A percentile compares a stretch with the other conserved stretches of the same genome.
Conservation (phyloP, 2,113 vertebrate genomes). For the Oophaga pumilio region DNA sequence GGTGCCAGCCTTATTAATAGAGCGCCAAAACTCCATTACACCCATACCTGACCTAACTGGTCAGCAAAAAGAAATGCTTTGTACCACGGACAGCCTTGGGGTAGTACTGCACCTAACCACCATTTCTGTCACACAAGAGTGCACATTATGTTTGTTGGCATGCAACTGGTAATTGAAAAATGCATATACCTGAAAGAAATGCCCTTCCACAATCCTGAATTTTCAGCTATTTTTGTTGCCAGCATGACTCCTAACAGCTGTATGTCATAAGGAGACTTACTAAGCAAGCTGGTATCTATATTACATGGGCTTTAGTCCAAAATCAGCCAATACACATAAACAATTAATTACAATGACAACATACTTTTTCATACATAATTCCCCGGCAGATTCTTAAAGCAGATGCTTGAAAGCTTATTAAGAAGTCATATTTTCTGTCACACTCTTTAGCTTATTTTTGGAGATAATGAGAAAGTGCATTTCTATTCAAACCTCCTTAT, state of each 20-base stretch:
- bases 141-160: neutral
- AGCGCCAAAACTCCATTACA: neutral
- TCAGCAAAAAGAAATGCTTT: neutral
- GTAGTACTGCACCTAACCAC: neutral
- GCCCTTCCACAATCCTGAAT: neutral
- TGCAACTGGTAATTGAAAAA: neutral
- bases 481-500: constrained; percentile 22
- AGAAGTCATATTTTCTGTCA: constrained; percentile 40
- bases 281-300: constrained; percentile 46
- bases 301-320: constrained; percentile 40
- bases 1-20: neutral
- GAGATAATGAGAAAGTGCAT: constrained; percentile 29
- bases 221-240: constrained; percentile 1
- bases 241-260: constrained; percentile 41
- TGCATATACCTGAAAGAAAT: neutral
- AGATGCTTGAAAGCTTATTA: constrained; percentile 49
- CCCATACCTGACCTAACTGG: neutral
- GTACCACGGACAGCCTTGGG: neutral
- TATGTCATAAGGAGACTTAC: constrained; percentile 49
- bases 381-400: constrained; percentile 31
- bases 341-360: constrained; percentile 53
- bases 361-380: constrained; percentile 39
- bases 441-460: constrained; percentile 33
- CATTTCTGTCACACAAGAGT: neutral
- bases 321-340: constrained; percentile 35